Evolutionary conservation across 2,797 vertebrate species (phyloP).

Genomic region (Mus caroli): DNA sequence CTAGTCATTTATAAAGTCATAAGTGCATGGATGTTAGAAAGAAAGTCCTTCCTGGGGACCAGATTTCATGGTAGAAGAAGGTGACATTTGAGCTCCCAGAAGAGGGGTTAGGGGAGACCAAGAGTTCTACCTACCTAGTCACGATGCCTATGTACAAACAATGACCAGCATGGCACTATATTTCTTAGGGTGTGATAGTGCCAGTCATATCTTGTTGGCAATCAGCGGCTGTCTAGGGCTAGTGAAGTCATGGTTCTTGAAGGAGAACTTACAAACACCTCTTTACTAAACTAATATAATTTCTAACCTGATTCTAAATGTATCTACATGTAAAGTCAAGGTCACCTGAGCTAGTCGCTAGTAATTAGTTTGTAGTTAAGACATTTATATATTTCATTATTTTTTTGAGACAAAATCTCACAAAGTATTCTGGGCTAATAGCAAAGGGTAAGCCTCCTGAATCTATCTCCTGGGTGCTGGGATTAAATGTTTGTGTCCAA

Average conservation of each 20-base stretch:
- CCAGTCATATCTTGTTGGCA: neutral
- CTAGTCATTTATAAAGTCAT: neutral
- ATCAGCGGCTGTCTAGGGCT: neutral
- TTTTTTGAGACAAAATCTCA: neutral
- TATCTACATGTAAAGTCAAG: neutral
- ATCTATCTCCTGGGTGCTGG: neutral
- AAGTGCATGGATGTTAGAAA: neutral
- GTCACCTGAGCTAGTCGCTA: neutral
- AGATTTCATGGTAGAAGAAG: neutral
- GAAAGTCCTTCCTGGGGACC: neutral
- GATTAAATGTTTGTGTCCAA: neutral
- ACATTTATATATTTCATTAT: neutral
- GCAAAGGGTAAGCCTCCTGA: neutral
- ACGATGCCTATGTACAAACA: neutral
- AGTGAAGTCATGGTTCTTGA: neutral
- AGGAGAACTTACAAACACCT: neutral
- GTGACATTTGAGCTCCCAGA: neutral
- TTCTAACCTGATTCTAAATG: neutral
- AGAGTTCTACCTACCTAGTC: too few species aligned
- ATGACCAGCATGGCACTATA: neutral
- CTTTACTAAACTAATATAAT: neutral
- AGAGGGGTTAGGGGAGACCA: fast-evolving
- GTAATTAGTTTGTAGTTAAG: neutral
- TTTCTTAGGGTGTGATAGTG: neutral
- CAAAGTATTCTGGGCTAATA: neutral